Evolutionary conservation across 1,140 invertebrate species (phyloP), one percentile per base, ranked within the genome.

Genomic region (Lordiphosa stackelbergi): DNA sequence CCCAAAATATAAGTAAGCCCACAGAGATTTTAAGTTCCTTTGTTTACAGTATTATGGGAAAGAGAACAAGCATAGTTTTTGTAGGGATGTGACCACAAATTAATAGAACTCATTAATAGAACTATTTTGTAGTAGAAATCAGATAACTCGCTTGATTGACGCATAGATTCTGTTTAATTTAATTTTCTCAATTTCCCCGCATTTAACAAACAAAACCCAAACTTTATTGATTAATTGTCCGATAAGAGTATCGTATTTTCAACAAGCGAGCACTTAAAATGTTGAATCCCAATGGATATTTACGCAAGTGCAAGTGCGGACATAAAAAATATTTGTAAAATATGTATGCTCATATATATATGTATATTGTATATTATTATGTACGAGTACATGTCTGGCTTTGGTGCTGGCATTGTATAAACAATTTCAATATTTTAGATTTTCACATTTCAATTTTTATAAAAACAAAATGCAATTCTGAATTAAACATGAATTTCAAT

Each of bases 231-330:
- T 66, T 65, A 65, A 65, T 59, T 47, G 49, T 35, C 41, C 35
- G 24, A 48, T 48, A 53, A 42, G 46, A 34, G 47, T 53, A 34
- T 38, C 40, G 37, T 52, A 31, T 31, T 52, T 66, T 61, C 60
- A 51, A 52, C 49, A 73, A 31, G 28, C 28, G 7, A 31, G 28
- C 28, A 31, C 28, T 31, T 31, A 31, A 31, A 31, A 31, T 31
- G 6, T 8, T 31, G 6, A 31, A 2, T 31, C 28, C 7, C 7
- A 59, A 71, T 71, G 69, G 64, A 60, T 79, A 72, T 79, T 79
- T 79, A 70, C 72, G 73, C 75, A 81, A 81, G 66, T 79, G 75
- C 75, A 79, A 69, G 69, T 54, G 36, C 42, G 52, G 57, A 41
- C 53, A 49, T 55, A 43, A 42, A 28, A 61, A 49, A 46, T 64